phyloP scores from a whole-genome alignment of 2,113 vertebrate species.

The Chaetorhynchus papuensis region DNA sequence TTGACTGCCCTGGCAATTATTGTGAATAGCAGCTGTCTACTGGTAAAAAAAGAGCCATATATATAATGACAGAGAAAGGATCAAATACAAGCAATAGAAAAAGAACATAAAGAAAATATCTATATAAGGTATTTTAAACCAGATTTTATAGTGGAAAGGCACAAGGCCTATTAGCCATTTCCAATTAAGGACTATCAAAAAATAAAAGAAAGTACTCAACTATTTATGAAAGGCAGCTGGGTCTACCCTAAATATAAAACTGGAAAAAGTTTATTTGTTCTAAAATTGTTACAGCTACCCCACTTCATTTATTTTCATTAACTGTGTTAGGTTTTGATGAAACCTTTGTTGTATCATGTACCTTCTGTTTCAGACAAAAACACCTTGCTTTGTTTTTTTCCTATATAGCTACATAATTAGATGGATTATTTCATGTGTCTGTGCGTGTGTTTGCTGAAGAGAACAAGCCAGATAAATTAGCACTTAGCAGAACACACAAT shows the following conservation, averaged over 20 bases:
- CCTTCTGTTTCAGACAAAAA: constrained; percentile 74
- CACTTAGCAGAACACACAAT: constrained; percentile 83
- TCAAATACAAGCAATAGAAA: constrained; percentile 72
- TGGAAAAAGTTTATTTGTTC: constrained; percentile 78
- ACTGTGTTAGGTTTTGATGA: constrained; percentile 67
- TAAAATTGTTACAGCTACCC: constrained; percentile 71
- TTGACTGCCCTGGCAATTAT: constrained; percentile 81
- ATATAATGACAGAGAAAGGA: constrained; percentile 76
- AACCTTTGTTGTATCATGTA: constrained; percentile 78
- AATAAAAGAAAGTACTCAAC: constrained; percentile 73
- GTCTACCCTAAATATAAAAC: constrained; percentile 73
- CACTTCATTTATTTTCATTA: constrained; percentile 75
- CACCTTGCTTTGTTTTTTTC: constrained; percentile 79
- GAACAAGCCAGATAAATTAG: constrained; percentile 87
- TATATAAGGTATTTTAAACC: constrained; percentile 68
- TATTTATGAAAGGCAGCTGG: constrained; percentile 79
- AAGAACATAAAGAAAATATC: constrained; percentile 75
- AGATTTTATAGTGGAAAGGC: constrained; percentile 71
- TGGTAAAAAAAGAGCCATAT: constrained; percentile 64
- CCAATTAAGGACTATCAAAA: constrained; percentile 74
- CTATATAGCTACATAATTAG: constrained; percentile 85
- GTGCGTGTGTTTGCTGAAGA: constrained; percentile 78
- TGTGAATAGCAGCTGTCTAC: constrained; percentile 83
- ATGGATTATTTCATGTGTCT: constrained; percentile 81
- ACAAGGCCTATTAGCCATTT: constrained; percentile 72